These are phyloP conservation scores for Papio anubis DNA, from an alignment of 2,113 vertebrate genomes.

Conservation along the genomic window DNA sequence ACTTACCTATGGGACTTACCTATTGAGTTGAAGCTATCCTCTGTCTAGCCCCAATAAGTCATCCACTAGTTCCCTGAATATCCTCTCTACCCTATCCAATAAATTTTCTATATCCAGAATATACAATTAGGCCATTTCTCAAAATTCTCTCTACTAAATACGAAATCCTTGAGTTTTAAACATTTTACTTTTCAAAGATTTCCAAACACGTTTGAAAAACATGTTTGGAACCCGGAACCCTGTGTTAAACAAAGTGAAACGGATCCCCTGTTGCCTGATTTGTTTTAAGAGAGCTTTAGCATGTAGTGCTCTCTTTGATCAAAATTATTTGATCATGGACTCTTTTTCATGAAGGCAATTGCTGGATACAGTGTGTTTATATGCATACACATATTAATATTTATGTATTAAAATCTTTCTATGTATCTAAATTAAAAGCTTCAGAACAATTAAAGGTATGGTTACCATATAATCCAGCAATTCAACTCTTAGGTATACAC, in stretches of 20 bases:
- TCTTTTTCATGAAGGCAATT: background rate
- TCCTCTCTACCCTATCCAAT: background rate
- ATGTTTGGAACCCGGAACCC: background rate
- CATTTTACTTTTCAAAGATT: background rate
- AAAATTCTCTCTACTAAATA: background rate
- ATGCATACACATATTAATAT: background rate
- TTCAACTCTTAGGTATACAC: background rate
- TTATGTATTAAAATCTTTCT: background rate
- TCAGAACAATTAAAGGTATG: background rate
- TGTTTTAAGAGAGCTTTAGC: background rate
- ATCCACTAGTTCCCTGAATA: background rate
- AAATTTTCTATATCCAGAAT: background rate
- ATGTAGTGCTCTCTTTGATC: background rate
- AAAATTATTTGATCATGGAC: background rate
- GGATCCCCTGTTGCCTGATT: background rate
- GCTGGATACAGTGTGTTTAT: background rate
- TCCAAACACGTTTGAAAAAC: background rate
- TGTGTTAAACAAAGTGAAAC: slow-evolving; percentile 3
- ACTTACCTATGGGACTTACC: background rate
- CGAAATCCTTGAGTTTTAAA: background rate
- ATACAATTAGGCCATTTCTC: background rate
- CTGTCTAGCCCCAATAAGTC: background rate
- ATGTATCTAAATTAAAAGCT: slow-evolving; percentile 18
- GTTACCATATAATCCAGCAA: background rate
- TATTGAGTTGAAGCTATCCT: background rate